Percentiles rank a stretch among this genome's conserved stretches.
phyloP scores from a whole-genome alignment of 2,888 invertebrate species.

The Oegoconia quadripuncta region DNA sequence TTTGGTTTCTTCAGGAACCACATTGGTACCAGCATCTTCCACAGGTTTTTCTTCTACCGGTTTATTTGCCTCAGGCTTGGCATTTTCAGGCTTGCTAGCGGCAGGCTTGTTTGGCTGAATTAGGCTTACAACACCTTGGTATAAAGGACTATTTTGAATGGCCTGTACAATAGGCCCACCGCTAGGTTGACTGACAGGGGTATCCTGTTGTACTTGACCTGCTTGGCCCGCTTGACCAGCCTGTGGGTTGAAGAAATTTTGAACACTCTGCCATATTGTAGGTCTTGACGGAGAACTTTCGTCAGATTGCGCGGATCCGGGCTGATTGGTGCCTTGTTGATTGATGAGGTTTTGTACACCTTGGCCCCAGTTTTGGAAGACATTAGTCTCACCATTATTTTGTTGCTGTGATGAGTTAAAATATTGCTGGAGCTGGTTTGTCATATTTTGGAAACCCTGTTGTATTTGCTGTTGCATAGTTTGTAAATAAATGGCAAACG shows the following conservation, averaged over 20 bases:
- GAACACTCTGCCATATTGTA: constrained; percentile 21
- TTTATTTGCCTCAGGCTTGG: constrained; percentile 12
- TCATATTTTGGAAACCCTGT: constrained; percentile 23
- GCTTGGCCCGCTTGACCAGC: constrained; percentile 11
- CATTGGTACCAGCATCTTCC: constrained; percentile 21
- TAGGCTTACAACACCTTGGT: constrained; percentile 28
- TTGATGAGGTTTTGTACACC: constrained; percentile 25
- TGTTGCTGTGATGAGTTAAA: constrained; percentile 2
- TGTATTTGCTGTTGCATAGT: constrained; percentile 1
- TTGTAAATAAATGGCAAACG: constrained; percentile 7
- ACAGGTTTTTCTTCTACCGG: constrained; percentile 10
- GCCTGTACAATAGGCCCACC: constrained; percentile 42
- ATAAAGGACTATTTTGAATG: constrained; percentile 39
- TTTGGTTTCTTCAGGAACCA: constrained; percentile 16
- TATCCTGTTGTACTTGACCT: constrained; percentile 25
- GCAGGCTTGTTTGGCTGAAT: constrained; percentile 19
- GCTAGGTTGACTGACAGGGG: constrained; percentile 15
- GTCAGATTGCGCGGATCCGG: constrained; percentile 1
- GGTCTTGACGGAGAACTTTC: too few relatives aligned
- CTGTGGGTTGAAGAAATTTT: constrained; percentile 22
- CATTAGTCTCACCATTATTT: constrained; percentile 9
- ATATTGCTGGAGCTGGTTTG: constrained; percentile 3
- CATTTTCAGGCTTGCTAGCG: constrained; percentile 14
- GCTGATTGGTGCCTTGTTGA: constrained; percentile 7
- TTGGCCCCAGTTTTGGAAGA: constrained; percentile 17